A percentile compares a stretch with the other conserved stretches of the same genome.
Evolutionary conservation across 2,797 vertebrate genomes (phyloP).

Genomic region (Tachyglossus aculeatus): DNA sequence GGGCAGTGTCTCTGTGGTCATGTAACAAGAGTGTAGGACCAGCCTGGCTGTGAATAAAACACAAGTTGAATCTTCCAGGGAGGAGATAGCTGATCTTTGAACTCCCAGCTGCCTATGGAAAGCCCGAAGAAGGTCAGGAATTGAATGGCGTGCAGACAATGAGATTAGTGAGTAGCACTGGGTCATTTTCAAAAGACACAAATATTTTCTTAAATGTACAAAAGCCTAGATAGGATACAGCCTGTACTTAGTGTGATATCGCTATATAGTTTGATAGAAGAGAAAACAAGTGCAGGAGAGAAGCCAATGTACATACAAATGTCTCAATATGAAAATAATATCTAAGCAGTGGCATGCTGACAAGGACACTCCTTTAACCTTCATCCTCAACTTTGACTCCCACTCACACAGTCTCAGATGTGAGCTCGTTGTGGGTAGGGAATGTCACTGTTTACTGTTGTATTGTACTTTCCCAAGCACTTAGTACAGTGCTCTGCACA

Average conservation of each 20-base stretch:
- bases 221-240: constrained; percentile 5
- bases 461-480: no score
- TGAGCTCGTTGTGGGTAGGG: no score
- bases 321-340: no score
- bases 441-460: no score
- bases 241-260: constrained; percentile 5
- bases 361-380: background rate
- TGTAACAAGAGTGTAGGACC: no score
- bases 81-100: background rate
- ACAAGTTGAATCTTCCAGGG: no score
- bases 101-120: background rate
- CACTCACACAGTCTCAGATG: background rate
- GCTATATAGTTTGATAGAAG: background rate
- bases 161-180: background rate
- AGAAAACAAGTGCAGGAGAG: constrained; percentile 18
- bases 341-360: no score
- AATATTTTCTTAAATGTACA: constrained; percentile 24
- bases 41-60: no score
- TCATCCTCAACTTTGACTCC: background rate
- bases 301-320: background rate
- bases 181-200: background rate
- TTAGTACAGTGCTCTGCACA: no score
- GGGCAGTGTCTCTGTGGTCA: no score
- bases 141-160: background rate
- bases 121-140: background rate